phyloP scores from a whole-genome alignment of 2,113 vertebrate species.

The Anoplopoma fimbria region DNA sequence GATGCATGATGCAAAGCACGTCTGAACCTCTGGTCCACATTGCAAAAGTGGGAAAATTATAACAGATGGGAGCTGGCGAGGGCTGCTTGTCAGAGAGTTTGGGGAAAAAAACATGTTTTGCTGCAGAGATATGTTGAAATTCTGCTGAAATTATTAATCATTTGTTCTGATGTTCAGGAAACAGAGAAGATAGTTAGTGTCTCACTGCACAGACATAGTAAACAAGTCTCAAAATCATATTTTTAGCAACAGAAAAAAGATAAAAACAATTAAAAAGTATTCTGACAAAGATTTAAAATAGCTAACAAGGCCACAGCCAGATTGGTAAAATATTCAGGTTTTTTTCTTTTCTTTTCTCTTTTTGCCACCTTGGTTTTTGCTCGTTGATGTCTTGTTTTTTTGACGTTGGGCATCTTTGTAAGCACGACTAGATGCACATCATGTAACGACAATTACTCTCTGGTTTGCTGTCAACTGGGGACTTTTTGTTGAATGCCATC shows the following conservation, averaged over 20 bases:
- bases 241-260: neutral
- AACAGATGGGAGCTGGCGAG: rapidly evolving
- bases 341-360: too few relatives aligned
- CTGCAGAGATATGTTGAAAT: neutral
- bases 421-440: too few relatives aligned
- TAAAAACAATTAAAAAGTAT: neutral
- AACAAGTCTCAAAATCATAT: neutral
- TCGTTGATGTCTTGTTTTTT: too few relatives aligned
- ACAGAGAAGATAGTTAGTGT: neutral
- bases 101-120: neutral
- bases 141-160: neutral
- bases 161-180: neutral
- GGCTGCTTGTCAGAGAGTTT: neutral
- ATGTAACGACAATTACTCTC: neutral
- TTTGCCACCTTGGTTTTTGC: too few relatives aligned
- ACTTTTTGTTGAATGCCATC: neutral
- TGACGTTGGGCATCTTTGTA: too few relatives aligned
- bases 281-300: too few relatives aligned
- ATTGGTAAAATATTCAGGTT: neutral
- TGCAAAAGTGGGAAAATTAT: neutral
- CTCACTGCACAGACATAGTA: neutral
- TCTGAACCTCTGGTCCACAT: neutral
- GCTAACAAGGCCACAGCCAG: neutral
- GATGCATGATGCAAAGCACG: neutral
- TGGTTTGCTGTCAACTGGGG: neutral